Evolutionary conservation across 2,888 invertebrate species (phyloP), one percentile per base, ranked within the genome.

Genomic region (Chironomus tentans): DNA sequence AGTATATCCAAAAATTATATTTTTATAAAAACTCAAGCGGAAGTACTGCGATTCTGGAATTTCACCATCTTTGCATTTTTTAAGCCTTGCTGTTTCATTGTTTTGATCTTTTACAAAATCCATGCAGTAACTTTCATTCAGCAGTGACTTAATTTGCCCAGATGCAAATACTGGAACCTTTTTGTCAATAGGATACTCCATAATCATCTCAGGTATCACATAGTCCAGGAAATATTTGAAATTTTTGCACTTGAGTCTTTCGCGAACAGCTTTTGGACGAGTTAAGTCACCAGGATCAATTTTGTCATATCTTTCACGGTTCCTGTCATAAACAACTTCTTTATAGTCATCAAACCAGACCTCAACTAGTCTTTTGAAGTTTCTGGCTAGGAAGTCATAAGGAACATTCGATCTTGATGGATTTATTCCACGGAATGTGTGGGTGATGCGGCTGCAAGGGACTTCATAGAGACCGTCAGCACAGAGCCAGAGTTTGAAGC

Each of bases 401-500:
- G 12, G 5, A 18, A 91, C 0, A 96, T 95, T 85, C 3, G 22
- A 24, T 95, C 96, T 1, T 95, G 93, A 82, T 0, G 93, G 93
- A 7, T 91, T 91, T 82, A 90, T 92, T 82, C 94, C 94, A 65
- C 94, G 86, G 82, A 94, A 95, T 79, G 95, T 91, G 82, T 97
- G 97, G 0, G 95, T 97, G 12, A 97, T 93, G 78, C 97, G 88
- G 0, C 96, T 95, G 81, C 97, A 97, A 1, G 97, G 95, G 13
- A 94, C 92, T 85, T 97, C 97, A 77, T 92, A 86, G 92, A 97
- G 91, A 79, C 89, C 88, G 0, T 97, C 97, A n/a, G 95, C 95
- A 82, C 97, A 97, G 85, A 96, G 96, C 97, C 97, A 97, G 75
- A 97, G 90, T 88, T 97, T 97, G 81, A 98, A 98, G 78, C 97